phyloP scores from a whole-genome alignment of 23 tunicate genomes.

The Clavelina lepadiformis region DNA sequence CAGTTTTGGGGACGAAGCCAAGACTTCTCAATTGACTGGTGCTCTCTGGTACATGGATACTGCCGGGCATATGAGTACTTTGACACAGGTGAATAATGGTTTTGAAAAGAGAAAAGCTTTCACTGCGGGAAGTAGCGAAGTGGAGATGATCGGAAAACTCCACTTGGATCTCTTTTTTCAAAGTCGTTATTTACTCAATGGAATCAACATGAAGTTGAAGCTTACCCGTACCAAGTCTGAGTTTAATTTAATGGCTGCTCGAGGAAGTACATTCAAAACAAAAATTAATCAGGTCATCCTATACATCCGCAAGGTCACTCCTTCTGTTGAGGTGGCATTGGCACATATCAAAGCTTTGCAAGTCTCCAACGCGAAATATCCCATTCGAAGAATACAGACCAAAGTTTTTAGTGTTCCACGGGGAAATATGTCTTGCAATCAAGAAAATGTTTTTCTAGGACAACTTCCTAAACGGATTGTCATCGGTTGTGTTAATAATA shows the following conservation, averaged over 20 bases:
- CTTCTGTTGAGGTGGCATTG: conserved; percentile 3
- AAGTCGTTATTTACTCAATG: conserved; percentile 26
- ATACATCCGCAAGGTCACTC: conserved; percentile 16
- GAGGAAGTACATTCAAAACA: not conserved
- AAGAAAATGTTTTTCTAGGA: conserved; percentile 33
- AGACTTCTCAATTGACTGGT: not conserved
- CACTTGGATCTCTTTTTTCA: conserved; percentile 34
- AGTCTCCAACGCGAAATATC: not conserved
- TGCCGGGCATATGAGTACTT: conserved; percentile 1
- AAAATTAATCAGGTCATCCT: conserved; percentile 1
- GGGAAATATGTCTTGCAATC: not conserved
- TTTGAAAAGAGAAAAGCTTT: conserved; percentile 15
- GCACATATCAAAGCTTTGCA: conserved; percentile 26
- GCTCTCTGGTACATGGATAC: conserved; percentile 15
- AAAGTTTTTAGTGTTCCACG: conserved; percentile 7
- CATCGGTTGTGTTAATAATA: conserved; percentile 14
- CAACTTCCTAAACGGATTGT: conserved; percentile 15
- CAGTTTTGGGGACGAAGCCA: conserved; percentile 8
- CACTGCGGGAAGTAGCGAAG: conserved; percentile 3
- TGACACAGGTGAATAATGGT: conserved; percentile 2
- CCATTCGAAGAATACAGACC: not conserved
- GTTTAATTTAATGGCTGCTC: conserved; percentile 10
- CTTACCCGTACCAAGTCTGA: conserved; percentile 1
- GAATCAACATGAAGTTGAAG: conserved; percentile 5
- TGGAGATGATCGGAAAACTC: conserved; percentile 7